These are phyloP conservation scores for Acyrthosiphon pisum DNA, from an alignment of 1,140 invertebrate genomes.

Conservation along the genomic window DNA sequence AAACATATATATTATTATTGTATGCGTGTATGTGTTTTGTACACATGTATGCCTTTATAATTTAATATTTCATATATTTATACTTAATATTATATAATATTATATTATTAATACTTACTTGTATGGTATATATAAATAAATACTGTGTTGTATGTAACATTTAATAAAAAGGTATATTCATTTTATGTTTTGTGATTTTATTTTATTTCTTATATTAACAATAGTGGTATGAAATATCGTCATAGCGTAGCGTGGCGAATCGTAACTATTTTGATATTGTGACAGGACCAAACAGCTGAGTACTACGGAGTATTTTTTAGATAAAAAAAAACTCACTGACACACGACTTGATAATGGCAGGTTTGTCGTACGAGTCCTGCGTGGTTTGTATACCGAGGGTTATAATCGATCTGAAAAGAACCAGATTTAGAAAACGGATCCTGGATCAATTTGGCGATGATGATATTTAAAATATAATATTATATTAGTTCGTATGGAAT, in stretches of 20 bases:
- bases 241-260: background rate
- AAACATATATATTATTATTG: background rate
- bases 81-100: conserved; percentile 18
- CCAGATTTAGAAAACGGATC: too few species aligned
- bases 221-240: background rate
- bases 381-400: background rate
- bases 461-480: too few species aligned
- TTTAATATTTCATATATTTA: conserved; percentile 25
- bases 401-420: background rate
- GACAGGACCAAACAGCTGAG: background rate
- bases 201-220: background rate
- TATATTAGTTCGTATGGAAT: too few species aligned
- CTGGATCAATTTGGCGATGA: too few species aligned
- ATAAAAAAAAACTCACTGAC: background rate
- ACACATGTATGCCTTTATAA: conserved; percentile 25
- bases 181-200: background rate
- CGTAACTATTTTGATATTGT: background rate
- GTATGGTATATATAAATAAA: conserved; percentile 10
- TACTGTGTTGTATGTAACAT: background rate
- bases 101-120: background rate
- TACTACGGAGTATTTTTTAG: background rate
- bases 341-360: background rate
- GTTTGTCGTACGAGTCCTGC: background rate
- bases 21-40: background rate
- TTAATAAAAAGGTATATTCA: conserved; percentile 26